Base-by-base conservation (phyloP, 37 sponge, comb jelly and placozoan genomes). In the Spongilla lacustris region DNA sequence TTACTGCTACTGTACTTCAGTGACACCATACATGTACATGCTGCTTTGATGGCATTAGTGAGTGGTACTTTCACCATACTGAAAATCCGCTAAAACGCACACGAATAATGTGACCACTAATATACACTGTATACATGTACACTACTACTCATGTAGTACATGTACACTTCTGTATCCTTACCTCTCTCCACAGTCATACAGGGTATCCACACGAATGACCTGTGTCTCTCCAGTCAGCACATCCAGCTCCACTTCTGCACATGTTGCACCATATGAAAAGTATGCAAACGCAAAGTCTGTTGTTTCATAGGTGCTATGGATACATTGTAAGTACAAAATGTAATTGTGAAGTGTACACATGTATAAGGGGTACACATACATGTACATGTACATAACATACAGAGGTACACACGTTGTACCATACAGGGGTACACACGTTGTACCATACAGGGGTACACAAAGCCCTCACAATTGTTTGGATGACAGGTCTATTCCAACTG, bases 181-280 rank as follows among this genome's bases (percentile, higher is more conserved):
- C 92, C 95, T 95, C 31, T 91, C 73, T 33, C 95, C 95, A 87
- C 95, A 95, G 88, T 95, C 95, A 27, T 90, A 92, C 38, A 95
- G 85, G n/a, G 92, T 87, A 77, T 95, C 95, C n/a, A 88, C 83
- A 49, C 95, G 46, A 29, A 89, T 68, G 0, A 95, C 50, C 68
- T 95, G 73, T 8, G 69, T 75, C 70, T 92, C 68, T 81, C 95
- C 95, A 37, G 95, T 95, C 48, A 95, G 79, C 10, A 95, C 85
- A 77, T 95, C 92, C 74, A 95, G 66, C 67, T 94, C 95, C 24
- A 89, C 89, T 68, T 94, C 95, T 69, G 86, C 31, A 49, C 78
- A 84, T 23, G 76, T 72, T 12, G 75, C 88, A 35, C 95, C 95
- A 84, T 89, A 95, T 28, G 80, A 25, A 48, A 78, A 82, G 85